Percentiles rank a stretch among this genome's conserved stretches.
phyloP scores from a whole-genome alignment of 2,113 vertebrate genomes.

The Origma solitaria region DNA sequence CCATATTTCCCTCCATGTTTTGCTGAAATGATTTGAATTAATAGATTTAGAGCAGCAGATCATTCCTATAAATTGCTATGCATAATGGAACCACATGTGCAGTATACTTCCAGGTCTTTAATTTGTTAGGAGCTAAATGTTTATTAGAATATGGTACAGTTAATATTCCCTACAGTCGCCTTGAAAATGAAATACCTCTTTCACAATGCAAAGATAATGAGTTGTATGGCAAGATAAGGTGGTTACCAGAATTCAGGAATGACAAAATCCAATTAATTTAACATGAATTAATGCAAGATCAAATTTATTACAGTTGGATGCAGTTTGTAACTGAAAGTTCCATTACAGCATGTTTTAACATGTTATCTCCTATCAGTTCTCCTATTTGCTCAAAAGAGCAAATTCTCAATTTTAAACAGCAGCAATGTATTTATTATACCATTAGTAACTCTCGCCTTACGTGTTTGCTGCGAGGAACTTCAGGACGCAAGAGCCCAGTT shows the following conservation, averaged over 20 bases:
- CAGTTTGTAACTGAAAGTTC: background rate
- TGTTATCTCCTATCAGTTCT: background rate
- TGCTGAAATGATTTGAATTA: background rate
- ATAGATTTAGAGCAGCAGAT: background rate
- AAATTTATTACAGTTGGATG: conserved; percentile 17
- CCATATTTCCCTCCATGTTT: background rate
- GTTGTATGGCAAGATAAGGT: background rate
- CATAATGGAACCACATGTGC: background rate
- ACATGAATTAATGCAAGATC: conserved; percentile 13
- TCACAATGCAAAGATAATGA: background rate
- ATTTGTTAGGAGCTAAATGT: background rate
- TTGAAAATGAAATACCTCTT: background rate
- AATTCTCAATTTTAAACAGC: background rate
- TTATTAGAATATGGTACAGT: background rate
- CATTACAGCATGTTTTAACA: background rate
- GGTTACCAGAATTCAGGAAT: conserved; percentile 22
- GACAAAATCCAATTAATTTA: conserved; percentile 37
- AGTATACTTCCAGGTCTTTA: background rate
- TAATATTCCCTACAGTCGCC: background rate
- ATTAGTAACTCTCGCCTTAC: background rate
- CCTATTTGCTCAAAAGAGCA: background rate
- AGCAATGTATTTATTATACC: background rate
- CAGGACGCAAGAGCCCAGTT: background rate
- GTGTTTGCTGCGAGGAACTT: background rate
- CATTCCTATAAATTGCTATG: background rate